A percentile compares a stretch with the other conserved stretches of the same genome.
Evolutionary conservation across 2,888 invertebrate genomes (phyloP).

Genomic region (Drosophila kuntzei): DNA sequence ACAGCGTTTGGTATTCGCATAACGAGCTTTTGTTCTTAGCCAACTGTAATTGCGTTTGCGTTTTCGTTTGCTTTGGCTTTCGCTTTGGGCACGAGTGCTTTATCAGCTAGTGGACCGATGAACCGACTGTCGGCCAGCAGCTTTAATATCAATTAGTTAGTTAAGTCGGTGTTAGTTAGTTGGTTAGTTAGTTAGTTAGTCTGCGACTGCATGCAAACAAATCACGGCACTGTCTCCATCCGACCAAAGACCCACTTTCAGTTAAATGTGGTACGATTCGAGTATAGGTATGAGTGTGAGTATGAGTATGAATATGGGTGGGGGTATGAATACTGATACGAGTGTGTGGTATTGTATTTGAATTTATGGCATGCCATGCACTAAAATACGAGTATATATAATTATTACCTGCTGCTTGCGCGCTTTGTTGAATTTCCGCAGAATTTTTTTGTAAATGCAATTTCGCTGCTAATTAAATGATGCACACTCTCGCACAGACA

Average conservation of each 20-base stretch:
- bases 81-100: constrained; percentile 37
- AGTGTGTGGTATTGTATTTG: constrained; percentile 27
- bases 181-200: constrained; percentile 33
- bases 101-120: constrained; percentile 34
- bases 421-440: constrained; percentile 29
- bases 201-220: constrained; percentile 52
- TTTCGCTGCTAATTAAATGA: constrained; percentile 50
- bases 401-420: constrained; percentile 52
- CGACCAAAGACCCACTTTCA: constrained; percentile 13
- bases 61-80: constrained; percentile 52
- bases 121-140: constrained; percentile 21
- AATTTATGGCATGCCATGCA: constrained; percentile 49
- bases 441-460: constrained; percentile 36
- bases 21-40: constrained; percentile 66
- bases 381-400: constrained; percentile 39
- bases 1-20: constrained; percentile 41
- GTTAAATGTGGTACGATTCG: background rate
- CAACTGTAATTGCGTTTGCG: constrained; percentile 69
- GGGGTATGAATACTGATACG: background rate
- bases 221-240: constrained; percentile 34
- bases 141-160: constrained; percentile 65
- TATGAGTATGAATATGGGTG: background rate
- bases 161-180: constrained; percentile 32
- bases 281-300: background rate
- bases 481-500: constrained; percentile 26